Evolutionary conservation across 2,797 vertebrate genomes (phyloP).

Genomic region (Lates japonicus): DNA sequence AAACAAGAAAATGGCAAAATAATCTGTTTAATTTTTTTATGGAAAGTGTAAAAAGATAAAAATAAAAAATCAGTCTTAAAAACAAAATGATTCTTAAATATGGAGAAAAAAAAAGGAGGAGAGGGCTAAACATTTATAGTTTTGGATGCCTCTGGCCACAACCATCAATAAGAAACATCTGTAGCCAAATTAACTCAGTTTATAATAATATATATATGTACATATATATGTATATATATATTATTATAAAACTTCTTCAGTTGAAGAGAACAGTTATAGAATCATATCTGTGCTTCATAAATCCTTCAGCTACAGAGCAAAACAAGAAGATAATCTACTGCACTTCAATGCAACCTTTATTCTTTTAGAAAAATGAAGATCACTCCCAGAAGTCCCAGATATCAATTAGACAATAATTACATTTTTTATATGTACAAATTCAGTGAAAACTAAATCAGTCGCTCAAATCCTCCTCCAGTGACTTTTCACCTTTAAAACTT

Average conservation of each 20-base stretch:
- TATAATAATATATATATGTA: too few relatives aligned
- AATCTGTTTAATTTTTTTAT: background rate
- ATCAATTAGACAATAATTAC: background rate
- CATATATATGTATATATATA: too few relatives aligned
- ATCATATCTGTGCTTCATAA: background rate
- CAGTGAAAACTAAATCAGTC: background rate
- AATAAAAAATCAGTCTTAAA: background rate
- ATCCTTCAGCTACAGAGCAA: background rate
- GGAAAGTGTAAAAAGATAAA: background rate
- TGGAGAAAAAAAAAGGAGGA: background rate
- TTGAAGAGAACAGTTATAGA: background rate
- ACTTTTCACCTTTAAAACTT: background rate
- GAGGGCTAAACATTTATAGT: too few relatives aligned
- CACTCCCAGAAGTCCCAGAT: background rate
- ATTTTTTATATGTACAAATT: constrained; percentile 28
- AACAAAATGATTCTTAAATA: background rate
- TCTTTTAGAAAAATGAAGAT: background rate
- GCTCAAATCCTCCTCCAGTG: background rate
- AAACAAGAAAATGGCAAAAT: background rate
- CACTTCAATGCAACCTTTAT: constrained; percentile 21
- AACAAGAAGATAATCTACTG: background rate
- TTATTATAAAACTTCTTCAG: too few relatives aligned
- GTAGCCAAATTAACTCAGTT: background rate
- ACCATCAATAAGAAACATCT: background rate
- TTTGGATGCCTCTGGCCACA: background rate